phyloP scores from a whole-genome alignment of 2,888 invertebrate species.

The Chaetogeoica ovagalla region DNA sequence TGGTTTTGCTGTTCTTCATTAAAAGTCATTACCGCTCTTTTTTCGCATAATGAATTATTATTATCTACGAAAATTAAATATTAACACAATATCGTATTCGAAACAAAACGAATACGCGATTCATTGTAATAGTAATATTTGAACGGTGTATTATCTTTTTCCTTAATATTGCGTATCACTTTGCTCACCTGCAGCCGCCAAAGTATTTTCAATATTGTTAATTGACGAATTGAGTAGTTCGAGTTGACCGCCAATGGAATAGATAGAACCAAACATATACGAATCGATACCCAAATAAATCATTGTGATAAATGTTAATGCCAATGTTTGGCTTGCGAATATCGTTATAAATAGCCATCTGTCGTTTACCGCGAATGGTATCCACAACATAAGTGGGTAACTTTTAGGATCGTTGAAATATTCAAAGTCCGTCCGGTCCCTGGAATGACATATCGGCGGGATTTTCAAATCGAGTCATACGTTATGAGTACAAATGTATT shows the following conservation, averaged over 20 bases:
- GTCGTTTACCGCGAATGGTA: no score
- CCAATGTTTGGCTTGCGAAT: background rate
- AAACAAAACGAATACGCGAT: no score
- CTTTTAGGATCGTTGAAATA: no score
- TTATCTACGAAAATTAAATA: background rate
- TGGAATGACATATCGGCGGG: background rate
- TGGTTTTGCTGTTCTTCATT: background rate
- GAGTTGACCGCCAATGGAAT: constrained; percentile 30
- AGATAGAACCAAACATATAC: constrained; percentile 27
- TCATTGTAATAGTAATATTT: no score
- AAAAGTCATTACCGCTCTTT: background rate
- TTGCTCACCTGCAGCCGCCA: background rate
- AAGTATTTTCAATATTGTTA: background rate
- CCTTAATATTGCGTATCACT: background rate
- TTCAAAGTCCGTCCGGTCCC: no score
- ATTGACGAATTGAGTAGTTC: constrained; percentile 21
- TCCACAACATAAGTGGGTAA: no score
- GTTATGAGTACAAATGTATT: no score
- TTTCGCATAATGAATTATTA: no score
- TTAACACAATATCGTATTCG: background rate
- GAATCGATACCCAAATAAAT: constrained; percentile 26
- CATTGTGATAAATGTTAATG: background rate
- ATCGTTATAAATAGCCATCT: background rate
- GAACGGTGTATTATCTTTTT: background rate
- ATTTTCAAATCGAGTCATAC: no score